Percentiles rank a stretch among this genome's conserved stretches.
Evolutionary conservation across 2,888 invertebrate genomes (phyloP).

Genomic region (Galeruca laticollis): DNA sequence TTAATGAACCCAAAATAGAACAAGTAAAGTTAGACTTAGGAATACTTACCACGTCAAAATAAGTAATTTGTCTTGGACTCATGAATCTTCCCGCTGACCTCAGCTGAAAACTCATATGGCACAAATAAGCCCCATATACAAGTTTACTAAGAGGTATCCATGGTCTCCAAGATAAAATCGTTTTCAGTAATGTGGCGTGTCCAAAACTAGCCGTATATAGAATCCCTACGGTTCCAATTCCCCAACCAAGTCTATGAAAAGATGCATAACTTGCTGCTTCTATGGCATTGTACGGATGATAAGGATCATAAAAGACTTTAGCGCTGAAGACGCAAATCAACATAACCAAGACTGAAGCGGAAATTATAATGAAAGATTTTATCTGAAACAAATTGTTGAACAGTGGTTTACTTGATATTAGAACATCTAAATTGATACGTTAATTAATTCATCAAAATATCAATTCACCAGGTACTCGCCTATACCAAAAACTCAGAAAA

Average conservation of each 20-base stretch:
- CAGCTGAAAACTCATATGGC: constrained; percentile 70
- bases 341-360: constrained; percentile 66
- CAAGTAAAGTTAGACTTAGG: too few relatives aligned
- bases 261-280: constrained; percentile 72
- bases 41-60: constrained; percentile 64
- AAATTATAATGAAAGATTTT: constrained; percentile 66
- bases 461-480: too few relatives aligned
- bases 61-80: constrained; percentile 65
- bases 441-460: too few relatives aligned
- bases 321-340: constrained; percentile 67
- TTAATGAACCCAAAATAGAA: too few relatives aligned
- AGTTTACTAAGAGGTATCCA: constrained; percentile 73
- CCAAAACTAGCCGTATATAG: constrained; percentile 71
- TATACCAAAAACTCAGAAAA: too few relatives aligned
- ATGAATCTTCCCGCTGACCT: constrained; percentile 69
- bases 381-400: constrained; percentile 61
- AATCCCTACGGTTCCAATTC: constrained; percentile 67
- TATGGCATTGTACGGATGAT: constrained; percentile 68
- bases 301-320: constrained; percentile 69
- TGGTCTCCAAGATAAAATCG: constrained; percentile 71
- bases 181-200: constrained; percentile 57
- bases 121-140: constrained; percentile 69
- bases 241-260: constrained; percentile 72
- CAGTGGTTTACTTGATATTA: too few relatives aligned
- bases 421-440: not conserved